Conservation (phyloP, 2,113 vertebrate species). For the Psammodynastes pulverulentus region DNA sequence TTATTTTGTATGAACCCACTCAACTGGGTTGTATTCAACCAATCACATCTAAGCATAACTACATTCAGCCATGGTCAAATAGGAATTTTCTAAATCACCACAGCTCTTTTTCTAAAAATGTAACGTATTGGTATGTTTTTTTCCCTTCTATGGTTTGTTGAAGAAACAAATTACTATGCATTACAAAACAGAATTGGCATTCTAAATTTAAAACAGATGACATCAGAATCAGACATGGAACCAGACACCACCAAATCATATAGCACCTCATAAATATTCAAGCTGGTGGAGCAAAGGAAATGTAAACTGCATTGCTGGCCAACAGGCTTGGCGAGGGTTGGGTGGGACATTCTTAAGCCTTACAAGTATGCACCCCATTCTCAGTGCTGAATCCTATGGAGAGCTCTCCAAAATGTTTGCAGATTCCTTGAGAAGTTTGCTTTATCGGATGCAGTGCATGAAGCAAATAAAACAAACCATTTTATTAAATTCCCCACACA, state of each 20-base stretch:
- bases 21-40: background rate
- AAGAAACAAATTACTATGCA: slow-evolving; percentile 64
- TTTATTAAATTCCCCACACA: background rate
- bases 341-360: slow-evolving; percentile 15
- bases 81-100: slow-evolving; percentile 29
- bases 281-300: slow-evolving; percentile 57
- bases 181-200: slow-evolving; percentile 67
- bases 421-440: slow-evolving; percentile 26
- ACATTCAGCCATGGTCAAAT: background rate
- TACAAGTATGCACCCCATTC: background rate
- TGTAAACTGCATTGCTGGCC: slow-evolving; percentile 49
- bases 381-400: background rate
- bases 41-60: background rate
- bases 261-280: slow-evolving; percentile 65
- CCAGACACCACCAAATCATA: slow-evolving; percentile 63
- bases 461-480: background rate
- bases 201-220: slow-evolving; percentile 69
- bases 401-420: slow-evolving; percentile 2
- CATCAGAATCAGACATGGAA: slow-evolving; percentile 67
- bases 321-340: slow-evolving; percentile 28
- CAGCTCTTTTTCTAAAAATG: background rate
- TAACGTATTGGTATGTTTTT: slow-evolving; percentile 34
- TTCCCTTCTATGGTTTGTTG: slow-evolving; percentile 55
- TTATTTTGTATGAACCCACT: background rate
- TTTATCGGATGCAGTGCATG: background rate